These are phyloP conservation scores for Bruchidius siliquastri DNA, from an alignment of 2,888 invertebrate genomes.

Conservation along the genomic window DNA sequence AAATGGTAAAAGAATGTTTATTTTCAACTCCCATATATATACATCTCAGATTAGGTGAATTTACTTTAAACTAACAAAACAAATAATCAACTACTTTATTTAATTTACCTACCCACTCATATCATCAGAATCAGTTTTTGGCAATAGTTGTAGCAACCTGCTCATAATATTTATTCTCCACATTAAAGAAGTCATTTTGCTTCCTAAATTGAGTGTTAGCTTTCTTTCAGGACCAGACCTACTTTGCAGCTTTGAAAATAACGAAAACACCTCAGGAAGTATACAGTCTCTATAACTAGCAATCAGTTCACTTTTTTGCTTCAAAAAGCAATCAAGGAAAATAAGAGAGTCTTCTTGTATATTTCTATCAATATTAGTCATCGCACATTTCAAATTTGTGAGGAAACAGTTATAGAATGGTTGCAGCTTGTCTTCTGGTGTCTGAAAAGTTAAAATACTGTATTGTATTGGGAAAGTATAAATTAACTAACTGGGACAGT, in stretches of 20 bases:
- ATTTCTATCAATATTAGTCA: conserved; percentile 79
- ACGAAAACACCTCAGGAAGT: conserved; percentile 73
- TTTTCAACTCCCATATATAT: too few relatives aligned
- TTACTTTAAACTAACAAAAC: too few relatives aligned
- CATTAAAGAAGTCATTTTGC: conserved; percentile 68
- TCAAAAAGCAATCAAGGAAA: conserved; percentile 72
- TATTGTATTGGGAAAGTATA: too few relatives aligned
- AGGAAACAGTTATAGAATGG: conserved; percentile 76
- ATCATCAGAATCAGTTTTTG: conserved; percentile 9
- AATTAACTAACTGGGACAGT: too few relatives aligned
- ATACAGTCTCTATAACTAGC: conserved; percentile 65
- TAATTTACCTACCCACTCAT: conserved; percentile 17
- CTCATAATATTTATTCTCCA: conserved; percentile 75
- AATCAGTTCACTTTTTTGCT: conserved; percentile 61
- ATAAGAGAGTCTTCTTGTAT: conserved; percentile 81
- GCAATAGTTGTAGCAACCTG: conserved; percentile 62
- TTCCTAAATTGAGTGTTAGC: conserved; percentile 64
- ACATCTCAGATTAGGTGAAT: too few relatives aligned
- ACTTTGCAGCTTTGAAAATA: conserved; percentile 71
- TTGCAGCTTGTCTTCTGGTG: conserved; percentile 51
- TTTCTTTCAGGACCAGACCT: conserved; percentile 64
- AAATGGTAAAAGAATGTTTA: too few relatives aligned
- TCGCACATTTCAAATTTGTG: conserved; percentile 79
- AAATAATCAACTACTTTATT: too few relatives aligned
- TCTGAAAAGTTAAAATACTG: conserved; percentile 31